Percentiles rank a stretch among this genome's conserved stretches.
Evolutionary conservation across 2,888 invertebrate species (phyloP).

Genomic region (Lypha dubia): DNA sequence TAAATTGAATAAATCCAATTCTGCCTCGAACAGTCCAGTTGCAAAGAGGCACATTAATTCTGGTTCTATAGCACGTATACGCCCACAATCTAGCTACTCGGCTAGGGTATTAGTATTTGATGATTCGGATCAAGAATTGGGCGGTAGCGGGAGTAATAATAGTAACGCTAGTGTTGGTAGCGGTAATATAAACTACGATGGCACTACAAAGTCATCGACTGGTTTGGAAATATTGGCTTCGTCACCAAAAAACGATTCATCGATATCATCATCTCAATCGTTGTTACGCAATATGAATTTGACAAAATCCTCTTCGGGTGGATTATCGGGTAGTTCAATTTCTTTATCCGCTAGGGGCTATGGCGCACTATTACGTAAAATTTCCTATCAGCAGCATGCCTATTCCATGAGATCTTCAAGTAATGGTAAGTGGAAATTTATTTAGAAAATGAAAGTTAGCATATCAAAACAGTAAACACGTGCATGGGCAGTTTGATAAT

Average conservation of each 20-base stretch:
- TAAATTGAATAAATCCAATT: conserved; percentile 69
- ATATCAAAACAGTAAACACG: background rate
- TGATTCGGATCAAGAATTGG: conserved; percentile 86
- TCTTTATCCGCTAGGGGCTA: conserved; percentile 81
- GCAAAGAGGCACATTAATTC: conserved; percentile 78
- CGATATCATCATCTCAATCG: conserved; percentile 74
- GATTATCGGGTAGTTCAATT: conserved; percentile 81
- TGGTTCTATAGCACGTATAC: conserved; percentile 76
- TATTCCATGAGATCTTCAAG: conserved; percentile 80
- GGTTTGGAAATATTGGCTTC: conserved; percentile 77
- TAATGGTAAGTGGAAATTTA: conserved; percentile 76
- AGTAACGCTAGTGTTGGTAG: conserved; percentile 63
- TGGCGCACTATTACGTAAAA: conserved; percentile 80
- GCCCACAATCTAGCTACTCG: conserved; percentile 87
- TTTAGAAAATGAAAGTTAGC: background rate
- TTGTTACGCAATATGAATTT: conserved; percentile 79
- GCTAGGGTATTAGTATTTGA: conserved; percentile 91
- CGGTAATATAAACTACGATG: conserved; percentile 60
- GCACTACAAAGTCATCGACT: conserved; percentile 70
- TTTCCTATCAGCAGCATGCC: conserved; percentile 83
- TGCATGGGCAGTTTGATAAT: too few relatives aligned
- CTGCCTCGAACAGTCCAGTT: conserved; percentile 76
- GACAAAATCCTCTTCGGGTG: conserved; percentile 82
- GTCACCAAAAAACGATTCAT: conserved; percentile 76
- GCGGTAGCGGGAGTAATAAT: conserved; percentile 67